Percentiles rank a stretch among this genome's conserved stretches.
Conservation (phyloP, 2,113 vertebrate species). For the Coryphaenoides rupestris region DNA sequence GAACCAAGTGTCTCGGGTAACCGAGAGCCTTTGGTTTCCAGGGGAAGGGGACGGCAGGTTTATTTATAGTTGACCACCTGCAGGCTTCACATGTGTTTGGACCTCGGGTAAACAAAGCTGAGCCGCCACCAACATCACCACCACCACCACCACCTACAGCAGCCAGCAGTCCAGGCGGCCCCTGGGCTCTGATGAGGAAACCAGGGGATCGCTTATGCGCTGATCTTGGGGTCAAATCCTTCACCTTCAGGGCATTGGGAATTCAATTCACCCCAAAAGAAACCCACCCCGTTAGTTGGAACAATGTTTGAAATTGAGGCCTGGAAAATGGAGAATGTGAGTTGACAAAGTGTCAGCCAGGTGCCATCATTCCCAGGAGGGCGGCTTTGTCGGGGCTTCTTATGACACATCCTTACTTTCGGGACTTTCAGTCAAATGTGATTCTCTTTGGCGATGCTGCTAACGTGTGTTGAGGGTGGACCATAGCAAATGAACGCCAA, state of each 20-base stretch:
- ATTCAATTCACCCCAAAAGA: background rate
- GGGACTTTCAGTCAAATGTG: background rate
- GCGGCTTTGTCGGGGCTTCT: background rate
- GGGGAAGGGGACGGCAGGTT: slow-evolving; percentile 26
- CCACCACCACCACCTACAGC: slow-evolving; percentile 10
- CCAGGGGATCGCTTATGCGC: background rate
- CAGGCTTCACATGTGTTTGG: slow-evolving; percentile 48
- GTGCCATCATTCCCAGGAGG: background rate
- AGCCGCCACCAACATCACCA: slow-evolving; percentile 9
- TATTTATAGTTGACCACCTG: slow-evolving; percentile 59
- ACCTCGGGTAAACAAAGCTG: slow-evolving; percentile 49
- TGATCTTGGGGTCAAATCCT: slow-evolving; percentile 11
- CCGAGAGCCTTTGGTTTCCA: slow-evolving; percentile 17
- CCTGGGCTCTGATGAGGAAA: slow-evolving; percentile 14
- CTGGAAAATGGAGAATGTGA: background rate
- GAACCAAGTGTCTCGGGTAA: slow-evolving; percentile 6
- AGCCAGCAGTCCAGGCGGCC: slow-evolving; percentile 28
- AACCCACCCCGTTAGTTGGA: background rate
- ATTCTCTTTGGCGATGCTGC: background rate
- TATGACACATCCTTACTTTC: background rate
- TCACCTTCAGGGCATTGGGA: slow-evolving; percentile 11
- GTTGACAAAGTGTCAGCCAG: background rate
- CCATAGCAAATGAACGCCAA: no score
- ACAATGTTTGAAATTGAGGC: background rate
- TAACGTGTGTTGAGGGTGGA: no score